These are phyloP conservation scores for pig (Sus scrofa) DNA, from an alignment of 2,113 vertebrate genomes.

Conservation along the genomic window T2T-Sscrofa CM000830.6:57681501-57682000, in stretches of 20 bases:
- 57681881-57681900: neutral
- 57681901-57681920: neutral
- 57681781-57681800: neutral
- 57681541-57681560: conserved; percentile 65
- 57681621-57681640: neutral
- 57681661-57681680: neutral
- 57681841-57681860: neutral
- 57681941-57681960: neutral
- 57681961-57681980: neutral
- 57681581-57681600: neutral
- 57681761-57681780: neutral
- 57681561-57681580: conserved; percentile 60
- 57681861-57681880: neutral
- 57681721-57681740: neutral
- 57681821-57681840: neutral
- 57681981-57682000: neutral
- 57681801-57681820: neutral
- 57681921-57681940: neutral
- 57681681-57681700: neutral
- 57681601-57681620: neutral
- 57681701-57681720: neutral
- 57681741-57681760: neutral
- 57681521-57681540: conserved; percentile 1
- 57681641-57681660: neutral
- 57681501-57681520: neutral